These are phyloP conservation scores for Ochropleura leucogaster DNA, from an alignment of 2,888 invertebrate species.

Conservation along the genomic window DNA sequence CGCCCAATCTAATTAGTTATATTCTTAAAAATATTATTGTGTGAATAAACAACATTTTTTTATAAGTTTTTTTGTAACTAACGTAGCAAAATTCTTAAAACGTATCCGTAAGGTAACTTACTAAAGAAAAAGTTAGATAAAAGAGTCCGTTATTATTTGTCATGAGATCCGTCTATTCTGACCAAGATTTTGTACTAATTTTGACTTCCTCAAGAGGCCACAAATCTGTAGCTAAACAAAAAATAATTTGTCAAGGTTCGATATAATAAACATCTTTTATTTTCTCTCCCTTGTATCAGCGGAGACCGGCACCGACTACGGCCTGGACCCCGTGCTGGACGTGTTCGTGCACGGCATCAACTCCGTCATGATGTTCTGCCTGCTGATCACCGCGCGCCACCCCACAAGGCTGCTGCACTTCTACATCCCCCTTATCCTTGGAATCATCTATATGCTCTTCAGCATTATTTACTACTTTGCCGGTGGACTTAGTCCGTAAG, in stretches of 20 bases:
- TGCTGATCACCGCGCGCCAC: conserved; percentile 93
- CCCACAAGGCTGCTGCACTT: conserved; percentile 91
- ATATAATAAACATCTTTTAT: neutral
- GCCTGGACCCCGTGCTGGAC: conserved; percentile 76
- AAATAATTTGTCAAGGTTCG: neutral
- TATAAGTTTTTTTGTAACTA: neutral
- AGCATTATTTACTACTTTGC: conserved; percentile 92
- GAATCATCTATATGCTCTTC: conserved; percentile 92
- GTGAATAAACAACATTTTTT: neutral
- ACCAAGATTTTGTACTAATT: neutral
- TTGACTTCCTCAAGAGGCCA: neutral
- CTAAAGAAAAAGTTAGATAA: neutral
- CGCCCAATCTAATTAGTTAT: neutral
- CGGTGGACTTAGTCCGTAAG: conserved; percentile 93
- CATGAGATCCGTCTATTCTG: neutral
- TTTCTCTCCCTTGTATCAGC: conserved; percentile 55
- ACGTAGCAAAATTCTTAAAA: neutral
- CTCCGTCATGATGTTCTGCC: conserved; percentile 93
- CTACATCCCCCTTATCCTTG: conserved; percentile 91
- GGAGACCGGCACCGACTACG: conserved; percentile 71
- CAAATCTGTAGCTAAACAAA: neutral
- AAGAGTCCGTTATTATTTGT: neutral
- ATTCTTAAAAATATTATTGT: neutral
- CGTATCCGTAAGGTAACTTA: neutral
- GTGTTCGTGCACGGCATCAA: conserved; percentile 91